Evolutionary conservation across 2,113 vertebrate species (phyloP), one percentile per base, ranked within the genome.

Genomic region (Scytalopus superciliaris): DNA sequence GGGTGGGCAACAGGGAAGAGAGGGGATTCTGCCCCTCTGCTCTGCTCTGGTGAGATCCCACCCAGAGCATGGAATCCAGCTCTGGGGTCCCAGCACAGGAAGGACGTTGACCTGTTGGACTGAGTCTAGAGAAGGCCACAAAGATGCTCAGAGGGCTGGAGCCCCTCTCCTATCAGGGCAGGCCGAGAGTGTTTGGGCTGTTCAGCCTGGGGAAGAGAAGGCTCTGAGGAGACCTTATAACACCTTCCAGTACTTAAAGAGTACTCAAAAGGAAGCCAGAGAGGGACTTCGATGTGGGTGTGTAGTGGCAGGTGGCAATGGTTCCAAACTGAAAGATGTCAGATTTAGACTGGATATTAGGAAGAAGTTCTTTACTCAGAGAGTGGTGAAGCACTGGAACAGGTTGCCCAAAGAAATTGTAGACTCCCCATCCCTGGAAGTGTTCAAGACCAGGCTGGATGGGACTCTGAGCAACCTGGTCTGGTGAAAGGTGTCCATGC

Each of bases 41-140:
- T 57, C 60, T 10, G 35, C 72, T 78, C 47, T 78, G 64, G 4
- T 63, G 24, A 72, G 12, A 87, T 10, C 56, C 64, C 49, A 47
- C 16, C n/a, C 55, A 40, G 28, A 40, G 47, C 27, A 1, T 44
- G 44, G 72, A 73, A 53, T 3, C 33, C 56, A 79, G 40, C 1
- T 0, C 30, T 55, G 56, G 56, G 30, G 19, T 19, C n/a, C n/a
- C 39, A 5, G 47, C 40, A 55, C 2, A 1, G 40, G 12, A 47
- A 9, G 40, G 56, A 63, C 56, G 40, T 10, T 6, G 45, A 62
- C 7, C 39, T 62, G 56, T 7, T 55, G n/a, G n/a, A 70, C 39
- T 0, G 0, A 53, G 40, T 3, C 0, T 30, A 63, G 40, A 47
- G 13, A 0, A 70, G 75, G 18, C 1, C 1, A 1, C 15, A 3